phyloP scores from a whole-genome alignment of 2,888 invertebrate species.

The Xestoiulus laeticollis region DNA sequence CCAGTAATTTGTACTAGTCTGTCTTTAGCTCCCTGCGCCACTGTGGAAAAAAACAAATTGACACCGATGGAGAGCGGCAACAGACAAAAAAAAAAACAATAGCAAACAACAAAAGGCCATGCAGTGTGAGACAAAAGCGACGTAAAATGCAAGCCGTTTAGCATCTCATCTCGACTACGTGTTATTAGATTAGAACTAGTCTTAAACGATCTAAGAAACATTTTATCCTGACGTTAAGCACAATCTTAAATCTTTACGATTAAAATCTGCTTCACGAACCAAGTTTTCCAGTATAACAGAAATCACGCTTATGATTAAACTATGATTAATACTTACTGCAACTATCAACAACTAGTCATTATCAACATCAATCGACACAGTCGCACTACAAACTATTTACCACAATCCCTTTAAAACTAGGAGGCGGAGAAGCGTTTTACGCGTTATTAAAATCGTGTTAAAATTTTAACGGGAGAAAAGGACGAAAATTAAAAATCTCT shows the following conservation, averaged over 20 bases:
- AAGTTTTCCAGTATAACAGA: background rate
- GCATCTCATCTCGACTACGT: background rate
- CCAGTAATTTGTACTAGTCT: slow-evolving; percentile 95
- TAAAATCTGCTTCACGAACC: no score
- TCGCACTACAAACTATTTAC: background rate
- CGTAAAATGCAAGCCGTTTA: slow-evolving; percentile 1
- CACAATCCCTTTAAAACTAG: no score
- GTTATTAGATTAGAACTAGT: background rate
- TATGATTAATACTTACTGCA: background rate
- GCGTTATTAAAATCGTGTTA: no score
- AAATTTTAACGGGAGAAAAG: background rate
- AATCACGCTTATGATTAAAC: background rate
- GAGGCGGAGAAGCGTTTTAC: no score
- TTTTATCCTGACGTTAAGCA: no score
- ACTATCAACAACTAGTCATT: background rate
- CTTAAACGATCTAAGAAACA: no score
- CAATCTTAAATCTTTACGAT: no score
- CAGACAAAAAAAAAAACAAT: background rate
- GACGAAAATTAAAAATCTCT: background rate
- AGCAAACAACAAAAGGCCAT: background rate
- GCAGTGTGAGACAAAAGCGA: background rate
- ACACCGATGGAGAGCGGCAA: background rate
- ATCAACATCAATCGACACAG: background rate
- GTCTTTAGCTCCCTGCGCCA: slow-evolving; percentile 93
- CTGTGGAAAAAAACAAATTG: slow-evolving; percentile 69